Conservation (phyloP, 23 tunicate species). For the Pegea sp. region DNA sequence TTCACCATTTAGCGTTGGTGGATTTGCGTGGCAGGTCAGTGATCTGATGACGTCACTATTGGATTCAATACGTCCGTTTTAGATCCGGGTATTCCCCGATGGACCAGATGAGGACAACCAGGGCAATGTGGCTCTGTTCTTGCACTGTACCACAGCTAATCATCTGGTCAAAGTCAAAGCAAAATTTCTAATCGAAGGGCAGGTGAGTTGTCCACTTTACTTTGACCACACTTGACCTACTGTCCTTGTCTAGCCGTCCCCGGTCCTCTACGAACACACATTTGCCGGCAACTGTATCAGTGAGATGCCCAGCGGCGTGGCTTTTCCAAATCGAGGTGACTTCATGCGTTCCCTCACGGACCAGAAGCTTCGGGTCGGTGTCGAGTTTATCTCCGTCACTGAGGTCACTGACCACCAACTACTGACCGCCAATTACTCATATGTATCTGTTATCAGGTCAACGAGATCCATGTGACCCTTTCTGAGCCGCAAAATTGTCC, state of each 20-base stretch:
- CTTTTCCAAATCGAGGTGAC: conserved; percentile 82
- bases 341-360: conserved; percentile 65
- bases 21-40: conserved; percentile 92
- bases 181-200: conserved; percentile 74
- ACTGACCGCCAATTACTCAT: background rate
- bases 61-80: conserved; percentile 6
- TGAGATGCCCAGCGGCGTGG: conserved; percentile 96
- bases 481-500: conserved; percentile 54
- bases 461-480: conserved; percentile 77
- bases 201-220: conserved; percentile 13
- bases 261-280: conserved; percentile 80
- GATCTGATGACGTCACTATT: no score
- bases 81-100: conserved; percentile 84
- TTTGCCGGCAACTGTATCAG: conserved; percentile 83
- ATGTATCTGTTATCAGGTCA: conserved; percentile 23
- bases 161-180: conserved; percentile 78
- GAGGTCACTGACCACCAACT: conserved; percentile 20
- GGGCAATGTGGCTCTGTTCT: conserved; percentile 84
- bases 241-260: conserved; percentile 42
- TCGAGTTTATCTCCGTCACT: conserved; percentile 51
- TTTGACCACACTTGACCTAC: background rate
- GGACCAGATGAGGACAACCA: conserved; percentile 85
- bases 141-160: conserved; percentile 80
- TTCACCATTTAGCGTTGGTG: conserved; percentile 93
- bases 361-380: conserved; percentile 48